Conservation (phyloP, 1,140 invertebrate species). For the Conus betulinus region DNA sequence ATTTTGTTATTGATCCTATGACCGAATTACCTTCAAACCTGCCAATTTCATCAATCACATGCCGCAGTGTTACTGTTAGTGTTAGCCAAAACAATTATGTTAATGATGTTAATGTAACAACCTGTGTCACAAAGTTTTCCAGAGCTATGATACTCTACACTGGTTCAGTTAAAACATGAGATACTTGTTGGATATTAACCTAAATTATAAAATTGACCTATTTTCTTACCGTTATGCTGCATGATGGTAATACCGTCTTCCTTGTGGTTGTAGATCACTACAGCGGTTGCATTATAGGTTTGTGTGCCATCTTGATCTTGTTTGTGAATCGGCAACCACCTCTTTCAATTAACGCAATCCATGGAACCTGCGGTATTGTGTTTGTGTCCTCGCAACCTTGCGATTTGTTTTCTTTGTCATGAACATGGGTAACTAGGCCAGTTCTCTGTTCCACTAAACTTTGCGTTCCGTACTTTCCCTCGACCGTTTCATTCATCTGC, state of each 20-base stretch:
- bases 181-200: too few relatives aligned
- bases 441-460: constrained; percentile 30
- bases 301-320: constrained; percentile 47
- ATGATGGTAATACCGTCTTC: constrained; percentile 25
- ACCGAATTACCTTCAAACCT: too few relatives aligned
- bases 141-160: too few relatives aligned
- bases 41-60: too few relatives aligned
- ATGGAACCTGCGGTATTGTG: constrained; percentile 39
- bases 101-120: too few relatives aligned
- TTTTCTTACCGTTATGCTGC: constrained; percentile 30
- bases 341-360: constrained; percentile 52
- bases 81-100: too few relatives aligned
- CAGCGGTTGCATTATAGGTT: constrained; percentile 48
- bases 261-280: constrained; percentile 45
- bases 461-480: constrained; percentile 36
- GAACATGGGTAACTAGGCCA: constrained; percentile 36
- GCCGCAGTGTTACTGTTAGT: too few relatives aligned
- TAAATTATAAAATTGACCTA: too few relatives aligned
- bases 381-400: constrained; percentile 36
- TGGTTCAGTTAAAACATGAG: too few relatives aligned
- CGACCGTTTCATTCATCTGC: neutral
- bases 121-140: too few relatives aligned
- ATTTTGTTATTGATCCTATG: too few relatives aligned
- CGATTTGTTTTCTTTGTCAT: constrained; percentile 28
- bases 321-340: constrained; percentile 47